Evolutionary conservation across 1,140 invertebrate genomes (phyloP), one percentile per base, ranked within the genome.

Genomic region (Calephelis nemesis): DNA sequence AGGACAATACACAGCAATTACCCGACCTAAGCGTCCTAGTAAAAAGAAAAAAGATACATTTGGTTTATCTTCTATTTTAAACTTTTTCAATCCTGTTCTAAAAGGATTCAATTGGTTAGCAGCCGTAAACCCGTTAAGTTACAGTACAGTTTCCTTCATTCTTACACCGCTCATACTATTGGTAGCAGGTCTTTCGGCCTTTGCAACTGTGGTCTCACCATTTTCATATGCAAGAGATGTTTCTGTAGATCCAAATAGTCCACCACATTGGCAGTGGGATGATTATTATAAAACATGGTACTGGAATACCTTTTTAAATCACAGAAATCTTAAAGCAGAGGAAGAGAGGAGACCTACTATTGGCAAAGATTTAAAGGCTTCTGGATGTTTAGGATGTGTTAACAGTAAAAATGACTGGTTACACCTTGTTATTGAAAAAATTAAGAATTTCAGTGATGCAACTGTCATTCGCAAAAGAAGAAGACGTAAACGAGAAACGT

Each of bases 91-190:
- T 58, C 89, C 89, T 7, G 83, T 83, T n/a, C 63, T 90, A 52
- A 82, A 73, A 67, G 82, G 75, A 40, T 79, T 91, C 63, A 81
- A 77, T 69, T 91, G 87, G 87, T 63, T 91, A 69, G 77, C 83
- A 6, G 78, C 84, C 1, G 74, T 91, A n/a, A 91, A 81, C 77
- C 89, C 89, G 7, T 74, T 90, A 12, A 84, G 78, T 72, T 84
- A 90, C 74, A 81, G 85, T 19, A 74, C 88, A 7, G 65, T 91
- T 67, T 85, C 87, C 2, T 74, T 90, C 54, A 65, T 91, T 15
- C 69, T 91, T 70, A 78, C 89, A 5, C 89, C 89, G 5, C 15
- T 91, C 7, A 81, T 83, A n/a, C 74, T 91, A 65, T 64, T 90
- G 45, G 81, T 91, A 63, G 84, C 87, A 39, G 83, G 83, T 1